phyloP scores from a whole-genome alignment of 2,797 vertebrate species.

The Semaprochilodus insignis region DNA sequence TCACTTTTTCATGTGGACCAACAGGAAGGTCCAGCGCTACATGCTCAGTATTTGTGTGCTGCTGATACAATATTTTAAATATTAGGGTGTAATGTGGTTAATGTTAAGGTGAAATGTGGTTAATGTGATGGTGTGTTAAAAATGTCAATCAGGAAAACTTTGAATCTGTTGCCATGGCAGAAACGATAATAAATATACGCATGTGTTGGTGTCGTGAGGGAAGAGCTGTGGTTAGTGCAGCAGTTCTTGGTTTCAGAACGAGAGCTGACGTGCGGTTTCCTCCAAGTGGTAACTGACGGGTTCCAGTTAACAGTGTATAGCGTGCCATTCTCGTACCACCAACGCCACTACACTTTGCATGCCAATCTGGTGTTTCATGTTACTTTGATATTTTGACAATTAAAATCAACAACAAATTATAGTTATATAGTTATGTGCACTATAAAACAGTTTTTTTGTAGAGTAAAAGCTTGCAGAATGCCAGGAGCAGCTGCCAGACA shows the following conservation, averaged over 20 bases:
- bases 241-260: conserved; percentile 50
- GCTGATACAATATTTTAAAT: neutral
- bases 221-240: conserved; percentile 41
- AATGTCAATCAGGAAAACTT: neutral
- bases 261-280: conserved; percentile 61
- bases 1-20: neutral
- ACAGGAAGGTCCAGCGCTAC: neutral
- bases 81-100: neutral
- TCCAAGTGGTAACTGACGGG: conserved; percentile 34
- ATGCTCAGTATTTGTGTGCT: neutral
- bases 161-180: conserved; percentile 43
- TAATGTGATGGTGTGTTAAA: neutral
- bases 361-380: conserved; percentile 21
- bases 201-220: conserved; percentile 24
- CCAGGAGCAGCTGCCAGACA: conserved; percentile 62
- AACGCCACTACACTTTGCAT: neutral
- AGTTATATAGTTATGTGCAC: neutral
- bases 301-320: conserved; percentile 55
- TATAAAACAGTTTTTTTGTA: neutral
- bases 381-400: conserved; percentile 46
- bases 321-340: conserved; percentile 16
- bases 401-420: neutral
- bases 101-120: neutral
- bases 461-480: conserved; percentile 28
- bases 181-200: conserved; percentile 24